phyloP scores from a whole-genome alignment of 1,140 invertebrate genomes.

The Panulirus ornatus region DNA sequence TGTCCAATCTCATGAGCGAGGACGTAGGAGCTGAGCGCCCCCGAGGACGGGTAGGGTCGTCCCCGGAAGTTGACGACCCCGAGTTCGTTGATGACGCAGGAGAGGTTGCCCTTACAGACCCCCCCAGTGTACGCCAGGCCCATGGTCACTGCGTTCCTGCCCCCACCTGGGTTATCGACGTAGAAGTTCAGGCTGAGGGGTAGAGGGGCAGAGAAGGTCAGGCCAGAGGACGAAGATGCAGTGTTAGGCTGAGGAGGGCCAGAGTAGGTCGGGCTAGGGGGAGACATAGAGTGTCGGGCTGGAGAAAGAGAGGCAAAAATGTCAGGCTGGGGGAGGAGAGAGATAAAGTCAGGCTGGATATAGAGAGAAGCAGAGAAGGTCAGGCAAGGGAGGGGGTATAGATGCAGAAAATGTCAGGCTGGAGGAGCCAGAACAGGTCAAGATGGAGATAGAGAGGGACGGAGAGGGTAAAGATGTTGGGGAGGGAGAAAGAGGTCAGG shows the following conservation, averaged over 20 bases:
- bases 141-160: constrained; percentile 86
- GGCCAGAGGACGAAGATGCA: too few relatives aligned
- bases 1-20: constrained; percentile 93
- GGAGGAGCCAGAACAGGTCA: too few relatives aligned
- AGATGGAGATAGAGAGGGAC: background rate
- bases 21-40: constrained; percentile 90
- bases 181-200: constrained; percentile 85
- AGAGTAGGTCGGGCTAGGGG: background rate
- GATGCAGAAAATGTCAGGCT: background rate
- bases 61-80: constrained; percentile 85
- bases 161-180: constrained; percentile 82
- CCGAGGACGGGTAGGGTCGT: constrained; percentile 87
- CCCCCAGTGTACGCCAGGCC: constrained; percentile 89
- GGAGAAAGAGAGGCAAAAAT: background rate
- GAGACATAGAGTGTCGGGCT: too few relatives aligned
- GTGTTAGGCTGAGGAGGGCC: background rate
- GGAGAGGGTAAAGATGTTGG: background rate
- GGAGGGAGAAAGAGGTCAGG: background rate
- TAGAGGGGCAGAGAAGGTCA: background rate
- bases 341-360: background rate
- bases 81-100: constrained; percentile 91
- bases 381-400: background rate
- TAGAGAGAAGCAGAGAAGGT: background rate
- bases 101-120: constrained; percentile 85
- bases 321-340: background rate